Percentiles rank a stretch among this genome's conserved stretches.
Conservation (phyloP, 2,113 vertebrate species). For the Ariopsis seemanni region DNA sequence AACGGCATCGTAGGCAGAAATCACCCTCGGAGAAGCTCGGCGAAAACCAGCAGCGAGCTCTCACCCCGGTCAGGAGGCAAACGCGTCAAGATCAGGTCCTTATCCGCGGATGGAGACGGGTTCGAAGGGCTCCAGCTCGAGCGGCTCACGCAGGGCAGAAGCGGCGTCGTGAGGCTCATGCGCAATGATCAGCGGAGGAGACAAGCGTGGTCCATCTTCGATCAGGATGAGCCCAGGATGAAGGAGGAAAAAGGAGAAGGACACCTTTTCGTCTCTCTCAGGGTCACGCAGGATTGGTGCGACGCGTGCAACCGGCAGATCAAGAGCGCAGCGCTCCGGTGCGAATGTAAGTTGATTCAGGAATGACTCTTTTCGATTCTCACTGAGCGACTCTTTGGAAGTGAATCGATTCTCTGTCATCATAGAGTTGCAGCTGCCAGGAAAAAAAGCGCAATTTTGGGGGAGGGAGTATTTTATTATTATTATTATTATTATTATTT, state of each 20-base stretch:
- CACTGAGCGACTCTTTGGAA: neutral
- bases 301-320: constrained; percentile 82
- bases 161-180: constrained; percentile 71
- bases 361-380: neutral
- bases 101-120: neutral
- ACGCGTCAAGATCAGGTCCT: neutral
- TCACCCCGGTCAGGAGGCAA: neutral
- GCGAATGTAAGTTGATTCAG: constrained; percentile 80
- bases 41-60: neutral
- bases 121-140: constrained; percentile 56
- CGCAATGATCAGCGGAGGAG: constrained; percentile 72
- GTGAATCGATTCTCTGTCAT: neutral
- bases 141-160: constrained; percentile 68
- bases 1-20: constrained; percentile 14
- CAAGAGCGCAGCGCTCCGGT: constrained; percentile 76
- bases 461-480: no score
- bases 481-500: no score
- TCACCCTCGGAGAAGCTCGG: constrained; percentile 6
- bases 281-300: constrained; percentile 80
- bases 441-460: neutral
- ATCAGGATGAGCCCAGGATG: constrained; percentile 72
- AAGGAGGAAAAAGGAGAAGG: constrained; percentile 77
- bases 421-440: neutral
- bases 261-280: constrained; percentile 73
- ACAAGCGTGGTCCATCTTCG: constrained; percentile 88